A percentile compares a stretch with the other conserved stretches of the same genome.
These are phyloP conservation scores for Thunnus albacares DNA, from an alignment of 2,797 vertebrate genomes.

Conservation along the genomic window DNA sequence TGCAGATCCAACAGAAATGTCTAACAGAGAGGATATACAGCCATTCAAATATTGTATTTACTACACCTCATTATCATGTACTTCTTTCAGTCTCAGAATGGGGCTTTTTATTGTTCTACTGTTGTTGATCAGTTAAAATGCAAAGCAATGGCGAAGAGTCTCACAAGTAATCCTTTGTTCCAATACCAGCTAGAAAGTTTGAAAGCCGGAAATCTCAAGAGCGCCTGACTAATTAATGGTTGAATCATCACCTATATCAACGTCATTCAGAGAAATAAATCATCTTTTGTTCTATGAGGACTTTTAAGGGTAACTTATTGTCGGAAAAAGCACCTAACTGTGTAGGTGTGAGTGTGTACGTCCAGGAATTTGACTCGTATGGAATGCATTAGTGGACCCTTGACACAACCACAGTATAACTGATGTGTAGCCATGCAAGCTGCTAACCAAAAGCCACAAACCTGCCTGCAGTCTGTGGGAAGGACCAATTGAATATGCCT, in stretches of 20 bases:
- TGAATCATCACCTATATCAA: not conserved
- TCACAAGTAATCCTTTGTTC: not conserved
- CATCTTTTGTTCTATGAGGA: not conserved
- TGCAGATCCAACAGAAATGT: not conserved
- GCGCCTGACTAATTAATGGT: not conserved
- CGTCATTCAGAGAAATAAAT: not conserved
- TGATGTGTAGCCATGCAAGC: slow-evolving; percentile 26
- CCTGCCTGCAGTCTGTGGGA: slow-evolving; percentile 22
- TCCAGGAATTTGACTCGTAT: slow-evolving; percentile 30
- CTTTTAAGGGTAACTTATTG: slow-evolving; percentile 12
- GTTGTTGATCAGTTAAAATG: not conserved
- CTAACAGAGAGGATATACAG: not conserved
- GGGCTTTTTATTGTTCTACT: not conserved
- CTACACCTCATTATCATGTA: not conserved
- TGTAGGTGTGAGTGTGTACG: slow-evolving; percentile 35
- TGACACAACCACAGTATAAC: slow-evolving; percentile 32
- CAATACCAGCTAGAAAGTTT: not conserved
- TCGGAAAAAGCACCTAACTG: slow-evolving; percentile 15
- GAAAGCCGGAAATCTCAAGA: not conserved
- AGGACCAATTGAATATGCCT: slow-evolving; percentile 40
- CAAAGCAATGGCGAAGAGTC: not conserved
- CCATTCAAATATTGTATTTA: not conserved
- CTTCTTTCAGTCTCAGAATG: not conserved
- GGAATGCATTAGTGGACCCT: slow-evolving; percentile 33
- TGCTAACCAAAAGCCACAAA: slow-evolving; percentile 34